phyloP scores from a whole-genome alignment of 2,797 vertebrate genomes.

The Poecile montanus region DNA sequence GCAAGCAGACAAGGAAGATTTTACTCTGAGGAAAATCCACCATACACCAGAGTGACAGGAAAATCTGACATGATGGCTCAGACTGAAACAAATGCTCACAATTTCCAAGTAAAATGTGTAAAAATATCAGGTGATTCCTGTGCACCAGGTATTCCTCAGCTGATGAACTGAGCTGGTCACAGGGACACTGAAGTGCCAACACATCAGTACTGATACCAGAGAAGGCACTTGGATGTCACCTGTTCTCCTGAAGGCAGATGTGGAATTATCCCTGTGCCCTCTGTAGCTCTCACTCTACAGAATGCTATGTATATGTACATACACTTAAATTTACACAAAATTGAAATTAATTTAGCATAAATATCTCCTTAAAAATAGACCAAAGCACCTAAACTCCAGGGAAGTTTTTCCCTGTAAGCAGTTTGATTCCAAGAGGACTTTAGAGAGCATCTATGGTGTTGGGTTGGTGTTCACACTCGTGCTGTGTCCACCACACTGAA shows the following conservation, averaged over 20 bases:
- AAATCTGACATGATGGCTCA: neutral
- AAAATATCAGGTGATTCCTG: neutral
- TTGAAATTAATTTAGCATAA: neutral
- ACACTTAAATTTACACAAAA: neutral
- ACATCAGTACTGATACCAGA: accelerated
- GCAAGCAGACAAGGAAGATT: neutral
- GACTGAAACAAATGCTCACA: neutral
- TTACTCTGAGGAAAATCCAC: neutral
- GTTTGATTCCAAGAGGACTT: neutral
- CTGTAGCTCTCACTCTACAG: neutral
- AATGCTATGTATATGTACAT: neutral
- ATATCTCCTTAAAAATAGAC: neutral
- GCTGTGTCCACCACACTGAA: neutral
- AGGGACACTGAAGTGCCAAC: neutral
- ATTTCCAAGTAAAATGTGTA: neutral
- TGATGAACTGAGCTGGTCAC: neutral
- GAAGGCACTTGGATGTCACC: neutral
- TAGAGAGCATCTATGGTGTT: accelerated
- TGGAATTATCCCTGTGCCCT: neutral
- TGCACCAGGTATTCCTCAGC: neutral
- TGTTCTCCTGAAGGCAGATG: neutral
- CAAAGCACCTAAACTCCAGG: neutral
- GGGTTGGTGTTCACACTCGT: neutral
- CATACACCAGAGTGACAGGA: neutral
- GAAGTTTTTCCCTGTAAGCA: neutral